phyloP scores from a whole-genome alignment of 2,113 vertebrate genomes.

The Bettongia penicillata region DNA sequence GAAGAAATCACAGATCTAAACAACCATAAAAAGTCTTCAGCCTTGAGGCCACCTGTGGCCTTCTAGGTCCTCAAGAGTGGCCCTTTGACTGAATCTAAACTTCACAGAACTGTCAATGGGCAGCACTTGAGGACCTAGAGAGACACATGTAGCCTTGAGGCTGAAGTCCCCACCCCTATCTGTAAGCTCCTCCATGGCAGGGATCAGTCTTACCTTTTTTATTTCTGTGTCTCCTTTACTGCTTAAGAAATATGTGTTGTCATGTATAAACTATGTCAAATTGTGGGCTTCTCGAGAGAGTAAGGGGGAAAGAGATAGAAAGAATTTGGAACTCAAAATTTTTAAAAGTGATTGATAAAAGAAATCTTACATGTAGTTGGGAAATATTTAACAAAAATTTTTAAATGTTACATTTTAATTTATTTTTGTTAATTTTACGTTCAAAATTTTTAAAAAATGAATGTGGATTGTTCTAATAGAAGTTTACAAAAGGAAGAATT shows the following conservation, averaged over 20 bases:
- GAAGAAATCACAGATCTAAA: neutral
- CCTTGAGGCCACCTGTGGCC: too few relatives aligned
- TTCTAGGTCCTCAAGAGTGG: too few relatives aligned
- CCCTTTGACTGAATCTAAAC: too few relatives aligned
- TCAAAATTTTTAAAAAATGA: neutral
- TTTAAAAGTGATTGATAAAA: neutral
- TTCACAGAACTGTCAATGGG: too few relatives aligned
- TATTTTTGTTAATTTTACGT: too few relatives aligned
- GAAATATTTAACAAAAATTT: neutral
- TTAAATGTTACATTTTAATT: too few relatives aligned
- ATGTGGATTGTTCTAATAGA: neutral
- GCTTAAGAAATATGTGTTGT: neutral
- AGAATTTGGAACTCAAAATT: neutral
- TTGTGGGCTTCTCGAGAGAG: neutral
- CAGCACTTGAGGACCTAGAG: too few relatives aligned
- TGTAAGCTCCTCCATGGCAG: neutral
- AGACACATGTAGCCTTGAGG: too few relatives aligned
- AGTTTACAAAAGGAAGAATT: neutral
- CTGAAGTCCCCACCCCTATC: too few relatives aligned
- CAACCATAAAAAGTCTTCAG: neutral
- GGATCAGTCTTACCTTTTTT: neutral
- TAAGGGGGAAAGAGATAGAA: neutral
- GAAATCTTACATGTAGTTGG: neutral
- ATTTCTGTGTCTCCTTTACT: neutral
- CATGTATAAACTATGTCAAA: neutral